A percentile compares a stretch with the other conserved stretches of the same genome.
These are phyloP conservation scores for Corbicula japonica DNA, from an alignment of 2,888 invertebrate species.

Conservation along the genomic window DNA sequence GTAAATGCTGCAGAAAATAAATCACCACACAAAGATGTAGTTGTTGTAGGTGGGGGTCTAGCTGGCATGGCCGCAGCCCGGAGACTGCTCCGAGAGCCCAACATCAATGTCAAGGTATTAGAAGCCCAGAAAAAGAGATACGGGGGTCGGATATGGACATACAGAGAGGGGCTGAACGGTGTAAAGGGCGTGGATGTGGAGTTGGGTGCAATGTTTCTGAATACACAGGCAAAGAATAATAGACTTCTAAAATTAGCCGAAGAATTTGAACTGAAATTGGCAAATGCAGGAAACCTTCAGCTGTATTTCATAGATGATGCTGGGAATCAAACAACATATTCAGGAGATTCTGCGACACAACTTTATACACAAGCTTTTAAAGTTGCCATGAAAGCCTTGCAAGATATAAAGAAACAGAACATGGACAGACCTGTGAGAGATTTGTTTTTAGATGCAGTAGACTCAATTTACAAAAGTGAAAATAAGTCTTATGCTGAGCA, in stretches of 20 bases:
- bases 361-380: slow-evolving; percentile 62
- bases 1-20: too few relatives aligned
- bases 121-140: slow-evolving; percentile 78
- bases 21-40: slow-evolving; percentile 72
- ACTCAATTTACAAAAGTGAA: slow-evolving; percentile 26
- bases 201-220: slow-evolving; percentile 71
- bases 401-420: slow-evolving; percentile 48
- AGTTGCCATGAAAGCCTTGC: slow-evolving; percentile 64
- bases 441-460: slow-evolving; percentile 54
- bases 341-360: slow-evolving; percentile 66
- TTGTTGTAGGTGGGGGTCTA: slow-evolving; percentile 81
- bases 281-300: slow-evolving; percentile 64
- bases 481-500: slow-evolving; percentile 30
- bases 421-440: slow-evolving; percentile 69
- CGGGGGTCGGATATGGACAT: slow-evolving; percentile 80
- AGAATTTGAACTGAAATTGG: slow-evolving; percentile 71
- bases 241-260: slow-evolving; percentile 69
- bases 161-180: slow-evolving; percentile 54
- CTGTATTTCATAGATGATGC: slow-evolving; percentile 67
- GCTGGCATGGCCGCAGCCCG: slow-evolving; percentile 81
- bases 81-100: slow-evolving; percentile 64
- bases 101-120: slow-evolving; percentile 73
- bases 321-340: slow-evolving; percentile 50
- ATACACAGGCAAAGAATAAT: slow-evolving; percentile 68
- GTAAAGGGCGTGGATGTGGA: slow-evolving; percentile 78